These are phyloP conservation scores for Flabesymbios commensalis DNA, from an alignment of 2,888 invertebrate genomes.

Conservation along the genomic window DNA sequence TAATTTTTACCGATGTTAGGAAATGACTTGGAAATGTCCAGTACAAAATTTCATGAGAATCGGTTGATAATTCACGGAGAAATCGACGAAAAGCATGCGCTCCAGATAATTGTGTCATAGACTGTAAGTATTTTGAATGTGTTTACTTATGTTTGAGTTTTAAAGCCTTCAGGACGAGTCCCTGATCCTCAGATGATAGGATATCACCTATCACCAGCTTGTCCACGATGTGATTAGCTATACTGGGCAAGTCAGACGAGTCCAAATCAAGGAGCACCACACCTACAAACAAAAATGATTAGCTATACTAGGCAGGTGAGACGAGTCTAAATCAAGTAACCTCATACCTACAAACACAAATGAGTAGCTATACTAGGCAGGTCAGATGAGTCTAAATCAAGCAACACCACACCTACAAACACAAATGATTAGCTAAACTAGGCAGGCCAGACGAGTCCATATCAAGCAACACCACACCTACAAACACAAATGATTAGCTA, in stretches of 20 bases:
- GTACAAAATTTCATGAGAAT: too few species aligned
- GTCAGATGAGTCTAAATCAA: conserved; percentile 88
- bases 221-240: conserved; percentile 65
- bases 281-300: too few species aligned
- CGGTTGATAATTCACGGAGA: too few species aligned
- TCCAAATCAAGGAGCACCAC: conserved; percentile 86
- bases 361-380: conserved; percentile 69
- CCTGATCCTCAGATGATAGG: conserved; percentile 79
- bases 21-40: too few species aligned
- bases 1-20: too few species aligned
- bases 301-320: too few species aligned
- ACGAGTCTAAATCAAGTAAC: too few species aligned
- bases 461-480: conserved; percentile 80
- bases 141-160: conserved; percentile 80
- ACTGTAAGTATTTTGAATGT: too few species aligned
- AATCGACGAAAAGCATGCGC: too few species aligned
- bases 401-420: conserved; percentile 76
- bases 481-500: too few species aligned
- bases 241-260: conserved; percentile 78
- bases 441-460: conserved; percentile 87
- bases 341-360: too few species aligned
- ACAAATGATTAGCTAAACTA: conserved; percentile 44
- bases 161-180: conserved; percentile 82
- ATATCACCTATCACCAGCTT: conserved; percentile 83
- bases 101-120: too few species aligned